Evolutionary conservation across 2,888 invertebrate genomes (phyloP).

Genomic region (Pelosia muscerda): DNA sequence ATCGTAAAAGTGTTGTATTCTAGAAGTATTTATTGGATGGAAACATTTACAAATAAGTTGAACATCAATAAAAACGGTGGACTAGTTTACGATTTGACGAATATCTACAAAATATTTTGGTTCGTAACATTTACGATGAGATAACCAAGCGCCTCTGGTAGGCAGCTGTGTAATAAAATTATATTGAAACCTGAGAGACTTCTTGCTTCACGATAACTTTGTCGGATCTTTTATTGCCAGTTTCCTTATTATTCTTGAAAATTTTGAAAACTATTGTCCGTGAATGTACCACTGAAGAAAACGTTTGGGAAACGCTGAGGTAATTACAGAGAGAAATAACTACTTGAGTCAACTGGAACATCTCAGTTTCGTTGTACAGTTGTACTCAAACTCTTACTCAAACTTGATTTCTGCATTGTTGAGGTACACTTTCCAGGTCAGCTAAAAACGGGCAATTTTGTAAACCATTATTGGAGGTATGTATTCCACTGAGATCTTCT

Average conservation of each 20-base stretch:
- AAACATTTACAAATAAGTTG: slow-evolving; percentile 71
- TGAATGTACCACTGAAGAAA: slow-evolving; percentile 31
- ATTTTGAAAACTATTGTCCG: slow-evolving; percentile 23
- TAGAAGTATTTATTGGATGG: slow-evolving; percentile 57
- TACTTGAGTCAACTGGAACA: slow-evolving; percentile 49
- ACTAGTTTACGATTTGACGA: slow-evolving; percentile 68
- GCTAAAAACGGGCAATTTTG: too few relatives aligned
- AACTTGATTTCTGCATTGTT: not conserved
- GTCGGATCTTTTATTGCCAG: slow-evolving; percentile 48
- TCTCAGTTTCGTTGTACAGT: slow-evolving; percentile 50
- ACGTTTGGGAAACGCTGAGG: slow-evolving; percentile 55
- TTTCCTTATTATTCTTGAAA: slow-evolving; percentile 41
- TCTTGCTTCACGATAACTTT: slow-evolving; percentile 49
- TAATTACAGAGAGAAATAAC: slow-evolving; percentile 61
- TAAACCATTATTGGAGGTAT: too few relatives aligned
- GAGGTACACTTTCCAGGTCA: too few relatives aligned
- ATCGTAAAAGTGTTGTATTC: slow-evolving; percentile 60
- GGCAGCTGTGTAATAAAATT: slow-evolving; percentile 52
- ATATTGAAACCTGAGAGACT: slow-evolving; percentile 47
- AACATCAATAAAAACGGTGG: slow-evolving; percentile 68
- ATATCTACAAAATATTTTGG: slow-evolving; percentile 59
- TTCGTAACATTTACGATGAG: slow-evolving; percentile 52
- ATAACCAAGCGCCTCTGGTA: slow-evolving; percentile 48
- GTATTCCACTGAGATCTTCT: too few relatives aligned
- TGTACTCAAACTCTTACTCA: not conserved